phyloP scores from a whole-genome alignment of 2,113 vertebrate genomes.

The Atrichornis clamosus region DNA sequence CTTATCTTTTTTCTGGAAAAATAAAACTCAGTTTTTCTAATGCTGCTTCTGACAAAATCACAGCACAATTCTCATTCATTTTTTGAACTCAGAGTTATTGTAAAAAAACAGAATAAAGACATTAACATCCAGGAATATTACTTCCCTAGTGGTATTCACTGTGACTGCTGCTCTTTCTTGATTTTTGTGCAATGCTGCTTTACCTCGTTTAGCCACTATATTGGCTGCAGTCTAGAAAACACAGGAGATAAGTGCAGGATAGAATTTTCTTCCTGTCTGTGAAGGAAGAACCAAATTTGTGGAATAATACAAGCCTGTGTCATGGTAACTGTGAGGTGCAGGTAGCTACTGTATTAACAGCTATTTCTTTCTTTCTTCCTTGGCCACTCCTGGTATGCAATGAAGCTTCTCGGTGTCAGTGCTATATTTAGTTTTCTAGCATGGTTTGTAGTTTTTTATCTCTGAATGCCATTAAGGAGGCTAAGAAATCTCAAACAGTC shows the following conservation, averaged over 20 bases:
- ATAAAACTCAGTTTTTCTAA: not conserved
- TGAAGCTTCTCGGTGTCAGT: not conserved
- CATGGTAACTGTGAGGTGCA: not conserved
- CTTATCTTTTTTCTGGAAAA: not conserved
- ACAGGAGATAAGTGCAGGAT: not conserved
- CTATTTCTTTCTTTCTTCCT: not conserved
- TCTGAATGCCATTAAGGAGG: not conserved
- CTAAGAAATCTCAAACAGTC: constrained; percentile 8
- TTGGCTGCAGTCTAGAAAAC: not conserved
- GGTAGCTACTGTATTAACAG: not conserved
- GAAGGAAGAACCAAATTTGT: not conserved
- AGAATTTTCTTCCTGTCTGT: not conserved
- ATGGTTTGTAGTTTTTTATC: not conserved
- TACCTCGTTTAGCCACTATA: not conserved
- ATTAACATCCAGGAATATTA: not conserved
- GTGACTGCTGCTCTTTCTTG: not conserved
- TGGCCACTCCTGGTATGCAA: not conserved
- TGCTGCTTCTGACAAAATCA: not conserved
- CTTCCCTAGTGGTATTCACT: not conserved
- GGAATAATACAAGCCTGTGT: not conserved
- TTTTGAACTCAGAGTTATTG: not conserved
- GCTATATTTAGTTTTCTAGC: constrained; percentile 3
- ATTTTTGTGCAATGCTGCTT: not conserved
- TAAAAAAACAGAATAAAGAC: not conserved
- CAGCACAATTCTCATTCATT: not conserved